Evolutionary conservation across 2,797 vertebrate genomes (phyloP).

Genomic region (Phrynocephalus vlangalii): DNA sequence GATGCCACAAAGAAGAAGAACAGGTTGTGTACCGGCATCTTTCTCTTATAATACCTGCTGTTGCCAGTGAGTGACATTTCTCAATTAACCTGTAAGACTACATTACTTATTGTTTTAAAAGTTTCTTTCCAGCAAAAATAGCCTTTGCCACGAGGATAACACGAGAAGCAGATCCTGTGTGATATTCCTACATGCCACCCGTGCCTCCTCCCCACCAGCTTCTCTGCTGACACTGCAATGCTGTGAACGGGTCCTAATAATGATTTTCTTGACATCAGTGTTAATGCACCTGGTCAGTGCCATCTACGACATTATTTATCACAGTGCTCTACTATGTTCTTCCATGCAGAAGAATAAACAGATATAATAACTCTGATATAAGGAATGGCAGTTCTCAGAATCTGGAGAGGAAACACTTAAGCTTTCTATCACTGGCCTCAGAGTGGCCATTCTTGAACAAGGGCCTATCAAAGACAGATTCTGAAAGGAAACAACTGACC

Average conservation of each 20-base stretch:
- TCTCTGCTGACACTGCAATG: neutral
- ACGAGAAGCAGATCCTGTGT: neutral
- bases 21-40: neutral
- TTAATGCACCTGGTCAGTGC: neutral
- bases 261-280: too few species aligned
- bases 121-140: neutral
- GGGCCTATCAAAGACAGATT: neutral
- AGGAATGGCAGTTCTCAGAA: neutral
- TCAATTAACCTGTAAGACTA: neutral
- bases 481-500: too few species aligned
- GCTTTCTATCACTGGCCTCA: too few species aligned
- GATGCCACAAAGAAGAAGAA: too few species aligned
- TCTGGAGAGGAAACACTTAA: neutral
- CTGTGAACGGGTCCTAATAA: neutral
- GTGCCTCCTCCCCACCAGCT: neutral
- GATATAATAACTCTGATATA: neutral
- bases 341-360: neutral
- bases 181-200: neutral
- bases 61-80: neutral
- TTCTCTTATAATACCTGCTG: neutral
- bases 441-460: too few species aligned
- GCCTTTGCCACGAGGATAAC: neutral
- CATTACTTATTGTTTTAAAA: neutral
- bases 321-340: neutral
- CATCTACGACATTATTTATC: neutral